phyloP scores from a whole-genome alignment of 2,113 vertebrate species.

The Carassius carassius region DNA sequence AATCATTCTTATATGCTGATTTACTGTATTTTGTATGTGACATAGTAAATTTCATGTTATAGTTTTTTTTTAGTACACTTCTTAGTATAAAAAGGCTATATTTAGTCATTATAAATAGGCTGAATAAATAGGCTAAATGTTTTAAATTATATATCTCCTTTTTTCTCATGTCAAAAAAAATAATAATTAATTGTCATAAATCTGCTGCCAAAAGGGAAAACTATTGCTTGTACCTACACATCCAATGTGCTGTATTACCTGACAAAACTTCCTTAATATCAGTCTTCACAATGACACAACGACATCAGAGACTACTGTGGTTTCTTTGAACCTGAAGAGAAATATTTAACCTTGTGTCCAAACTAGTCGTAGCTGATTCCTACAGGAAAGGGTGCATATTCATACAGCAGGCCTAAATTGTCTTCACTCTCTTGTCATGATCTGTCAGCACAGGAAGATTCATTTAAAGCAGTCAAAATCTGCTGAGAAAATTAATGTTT shows the following conservation, averaged over 20 bases:
- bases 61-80: neutral
- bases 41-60: neutral
- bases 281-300: neutral
- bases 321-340: constrained; percentile 11
- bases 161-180: neutral
- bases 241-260: neutral
- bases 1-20: too few species aligned
- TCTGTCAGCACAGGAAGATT: neutral
- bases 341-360: neutral
- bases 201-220: neutral
- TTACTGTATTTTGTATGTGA: neutral
- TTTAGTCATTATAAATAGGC: neutral
- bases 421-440: neutral
- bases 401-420: neutral
- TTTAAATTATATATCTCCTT: too few species aligned
- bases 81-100: neutral
- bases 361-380: neutral
- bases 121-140: too few species aligned
- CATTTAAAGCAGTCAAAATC: neutral
- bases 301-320: neutral
- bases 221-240: neutral
- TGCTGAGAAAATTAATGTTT: neutral
- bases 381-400: neutral
- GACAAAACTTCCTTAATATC: neutral
- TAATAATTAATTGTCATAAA: neutral